A percentile compares a stretch with the other conserved stretches of the same genome.
phyloP scores from a whole-genome alignment of 2,888 invertebrate genomes.

The Heliconius erato region DNA sequence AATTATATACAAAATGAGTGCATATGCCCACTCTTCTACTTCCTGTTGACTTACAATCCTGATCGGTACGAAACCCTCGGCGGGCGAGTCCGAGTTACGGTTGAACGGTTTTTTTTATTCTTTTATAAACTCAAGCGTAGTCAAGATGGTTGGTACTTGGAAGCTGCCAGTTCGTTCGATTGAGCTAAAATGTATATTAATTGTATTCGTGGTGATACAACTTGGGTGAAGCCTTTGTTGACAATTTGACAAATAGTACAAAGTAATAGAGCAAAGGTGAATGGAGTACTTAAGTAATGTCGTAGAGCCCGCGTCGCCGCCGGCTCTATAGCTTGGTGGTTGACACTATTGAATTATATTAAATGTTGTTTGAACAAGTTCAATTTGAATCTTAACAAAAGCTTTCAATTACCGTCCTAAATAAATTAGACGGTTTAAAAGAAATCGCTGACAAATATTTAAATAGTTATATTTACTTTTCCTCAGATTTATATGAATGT shows the following conservation, averaged over 20 bases:
- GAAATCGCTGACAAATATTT: too few species aligned
- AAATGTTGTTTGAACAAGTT: not conserved
- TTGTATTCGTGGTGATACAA: not conserved
- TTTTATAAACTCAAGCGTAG: too few species aligned
- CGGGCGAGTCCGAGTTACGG: too few species aligned
- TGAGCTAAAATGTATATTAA: slow-evolving; percentile 1
- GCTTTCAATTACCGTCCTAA: not conserved
- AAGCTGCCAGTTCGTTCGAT: not conserved
- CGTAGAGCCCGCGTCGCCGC: not conserved
- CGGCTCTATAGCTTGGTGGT: not conserved
- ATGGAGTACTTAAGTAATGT: not conserved
- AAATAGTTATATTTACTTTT: too few species aligned
- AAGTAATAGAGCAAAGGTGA: slow-evolving; percentile 5
- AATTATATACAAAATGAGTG: too few species aligned
- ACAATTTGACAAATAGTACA: slow-evolving; percentile 5
- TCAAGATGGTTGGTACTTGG: too few species aligned
- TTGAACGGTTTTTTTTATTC: too few species aligned
- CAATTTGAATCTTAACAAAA: not conserved
- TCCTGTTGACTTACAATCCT: too few species aligned
- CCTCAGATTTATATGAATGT: too few species aligned
- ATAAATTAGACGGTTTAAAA: not conserved
- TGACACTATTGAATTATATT: not conserved
- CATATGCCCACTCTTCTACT: too few species aligned
- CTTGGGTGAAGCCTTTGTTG: not conserved
- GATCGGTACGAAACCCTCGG: too few species aligned